Evolutionary conservation across 2,797 vertebrate genomes (phyloP).

Genomic region (Acestrorhynchus altus): DNA sequence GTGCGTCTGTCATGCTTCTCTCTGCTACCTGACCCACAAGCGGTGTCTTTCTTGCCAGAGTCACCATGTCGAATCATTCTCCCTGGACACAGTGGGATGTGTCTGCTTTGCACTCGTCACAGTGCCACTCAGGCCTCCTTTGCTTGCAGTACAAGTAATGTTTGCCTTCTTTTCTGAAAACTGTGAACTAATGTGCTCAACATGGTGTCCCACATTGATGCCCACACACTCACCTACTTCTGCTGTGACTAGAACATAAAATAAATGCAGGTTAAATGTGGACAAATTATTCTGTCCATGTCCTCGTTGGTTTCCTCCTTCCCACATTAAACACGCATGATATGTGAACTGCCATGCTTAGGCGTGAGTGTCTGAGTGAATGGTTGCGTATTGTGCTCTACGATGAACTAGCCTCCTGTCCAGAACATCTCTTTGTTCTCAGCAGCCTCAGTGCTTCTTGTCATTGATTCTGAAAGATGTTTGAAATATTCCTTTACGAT

Average conservation of each 20-base stretch:
- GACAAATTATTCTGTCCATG: too few relatives aligned
- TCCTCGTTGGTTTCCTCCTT: too few relatives aligned
- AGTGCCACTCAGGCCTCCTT: background rate
- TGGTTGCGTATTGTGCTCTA: too few relatives aligned
- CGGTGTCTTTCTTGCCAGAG: background rate
- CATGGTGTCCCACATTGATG: background rate
- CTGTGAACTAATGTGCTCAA: background rate
- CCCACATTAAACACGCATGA: too few relatives aligned
- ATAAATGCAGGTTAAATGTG: too few relatives aligned
- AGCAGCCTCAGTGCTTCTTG: too few relatives aligned
- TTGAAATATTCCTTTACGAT: too few relatives aligned
- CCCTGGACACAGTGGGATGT: background rate
- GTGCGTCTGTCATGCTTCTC: background rate
- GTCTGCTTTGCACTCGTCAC: background rate
- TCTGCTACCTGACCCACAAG: slow-evolving; percentile 22
- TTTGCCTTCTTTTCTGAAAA: background rate
- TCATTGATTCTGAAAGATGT: too few relatives aligned
- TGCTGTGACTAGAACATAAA: background rate
- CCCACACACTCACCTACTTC: background rate
- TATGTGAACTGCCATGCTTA: too few relatives aligned
- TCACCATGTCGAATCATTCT: background rate
- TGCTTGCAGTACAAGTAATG: background rate
- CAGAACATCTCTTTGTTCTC: too few relatives aligned
- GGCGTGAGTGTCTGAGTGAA: too few relatives aligned
- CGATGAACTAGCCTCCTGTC: too few relatives aligned